Evolutionary conservation across 2,113 vertebrate genomes (phyloP), one percentile per base, ranked within the genome.

Genomic region (Nerophis ophidion): DNA sequence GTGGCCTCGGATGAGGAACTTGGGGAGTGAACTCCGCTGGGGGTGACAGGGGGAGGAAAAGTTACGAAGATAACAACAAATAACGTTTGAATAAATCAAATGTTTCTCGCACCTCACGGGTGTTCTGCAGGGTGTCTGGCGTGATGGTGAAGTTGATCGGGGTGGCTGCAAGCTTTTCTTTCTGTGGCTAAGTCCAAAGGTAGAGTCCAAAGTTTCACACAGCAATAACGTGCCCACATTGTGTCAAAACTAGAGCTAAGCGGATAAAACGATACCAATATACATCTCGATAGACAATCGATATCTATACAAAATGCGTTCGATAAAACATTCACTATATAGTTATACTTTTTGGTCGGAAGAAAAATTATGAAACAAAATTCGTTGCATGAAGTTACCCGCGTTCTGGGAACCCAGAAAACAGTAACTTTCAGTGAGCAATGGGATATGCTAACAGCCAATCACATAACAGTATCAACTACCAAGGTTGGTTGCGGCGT

Each of bases 141-240:
- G 93, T 95, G 78, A 99, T 93, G 12, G 89, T 93, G 86, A 99
- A 99, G 77, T 95, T 93, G 50, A 99, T 95, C 0, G 94, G 94
- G 51, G 88, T 95, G 0, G 91, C 91, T 4, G 80, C 86, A 54
- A 92, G 62, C 72, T 93, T 96, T 11, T 90, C 84, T 74, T 94
- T 97, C 85, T 95, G 95, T 0, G 95, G 91, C 97, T 99, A 70
- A 42, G 66, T 64, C 40, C 5, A 2, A 34, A 42, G n/a, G 26
- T 26, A 26, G 26, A 26, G 26, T 26, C 26, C 44, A 16, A 11
- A 44, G 40, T 44, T 44, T 44, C 7, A 48, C 15, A 48, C n/a
- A 48, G 16, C 5, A 48, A 16, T 7, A 7, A 48, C 4, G 7
- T 48, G 11, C 40, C 10, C 38, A 40, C 7, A 40, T 38, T 38